These are phyloP conservation scores for Coracias cyanogaster DNA, from an alignment of 2,797 vertebrate genomes.

Conservation along the genomic window DNA sequence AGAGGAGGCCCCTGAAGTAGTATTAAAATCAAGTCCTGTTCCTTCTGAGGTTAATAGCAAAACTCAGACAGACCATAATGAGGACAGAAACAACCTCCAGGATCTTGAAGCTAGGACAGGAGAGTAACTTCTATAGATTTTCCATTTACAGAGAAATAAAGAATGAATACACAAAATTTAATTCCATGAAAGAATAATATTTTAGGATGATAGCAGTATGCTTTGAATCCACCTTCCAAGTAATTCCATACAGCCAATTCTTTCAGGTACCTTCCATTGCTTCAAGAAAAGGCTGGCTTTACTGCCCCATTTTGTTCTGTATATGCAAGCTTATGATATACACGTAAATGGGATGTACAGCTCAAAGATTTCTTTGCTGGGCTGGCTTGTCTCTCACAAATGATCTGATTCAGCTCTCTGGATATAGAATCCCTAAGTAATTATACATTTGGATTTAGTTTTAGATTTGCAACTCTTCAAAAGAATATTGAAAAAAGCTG, in stretches of 20 bases:
- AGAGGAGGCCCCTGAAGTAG: neutral
- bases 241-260: neutral
- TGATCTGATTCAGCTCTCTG: neutral
- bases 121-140: neutral
- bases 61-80: neutral
- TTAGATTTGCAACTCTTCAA: slow-evolving; percentile 45
- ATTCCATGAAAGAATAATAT: neutral
- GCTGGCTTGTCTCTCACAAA: neutral
- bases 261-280: neutral
- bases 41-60: neutral
- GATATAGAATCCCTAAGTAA: slow-evolving; percentile 10
- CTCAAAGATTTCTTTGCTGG: slow-evolving; percentile 20
- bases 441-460: slow-evolving; percentile 48
- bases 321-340: neutral
- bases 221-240: neutral
- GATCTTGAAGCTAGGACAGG: neutral
- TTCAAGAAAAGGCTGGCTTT: neutral
- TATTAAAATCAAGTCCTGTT: slow-evolving; percentile 19
- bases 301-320: neutral
- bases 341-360: neutral
- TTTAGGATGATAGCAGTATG: neutral
- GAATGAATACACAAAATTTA: neutral
- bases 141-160: neutral
- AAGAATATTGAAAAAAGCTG: slow-evolving; percentile 44
- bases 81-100: neutral